Percentiles rank a stretch among this genome's conserved stretches.
phyloP scores from a whole-genome alignment of 2,888 invertebrate genomes.

The Bombylius major region DNA sequence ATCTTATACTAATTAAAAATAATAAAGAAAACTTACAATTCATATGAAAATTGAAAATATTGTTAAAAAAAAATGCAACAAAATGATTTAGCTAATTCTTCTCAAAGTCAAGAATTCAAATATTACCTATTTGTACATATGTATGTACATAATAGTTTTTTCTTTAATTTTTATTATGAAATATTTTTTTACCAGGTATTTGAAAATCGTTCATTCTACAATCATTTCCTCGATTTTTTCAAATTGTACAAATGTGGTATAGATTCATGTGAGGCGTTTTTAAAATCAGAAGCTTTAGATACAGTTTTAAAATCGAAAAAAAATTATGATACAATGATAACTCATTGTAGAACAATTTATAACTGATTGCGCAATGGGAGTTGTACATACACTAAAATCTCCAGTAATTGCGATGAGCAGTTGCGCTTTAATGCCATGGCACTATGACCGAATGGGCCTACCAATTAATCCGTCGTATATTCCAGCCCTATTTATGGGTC shows the following conservation, averaged over 20 bases:
- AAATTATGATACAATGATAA: constrained; percentile 53
- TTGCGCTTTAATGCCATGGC: constrained; percentile 49
- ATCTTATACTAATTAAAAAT: too few species aligned
- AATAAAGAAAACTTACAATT: too few species aligned
- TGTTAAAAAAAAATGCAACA: too few species aligned
- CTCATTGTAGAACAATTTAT: constrained; percentile 64
- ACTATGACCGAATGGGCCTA: constrained; percentile 43
- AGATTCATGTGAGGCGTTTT: constrained; percentile 27
- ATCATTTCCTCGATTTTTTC: constrained; percentile 29
- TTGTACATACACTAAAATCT: constrained; percentile 49
- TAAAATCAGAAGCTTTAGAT: constrained; percentile 30
- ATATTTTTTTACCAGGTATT: constrained; percentile 18
- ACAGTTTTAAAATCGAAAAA: constrained; percentile 32
- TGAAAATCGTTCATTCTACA: constrained; percentile 26
- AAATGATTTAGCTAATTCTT: too few species aligned
- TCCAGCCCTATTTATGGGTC: constrained; percentile 40
- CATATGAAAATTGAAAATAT: too few species aligned
- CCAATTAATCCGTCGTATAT: constrained; percentile 47
- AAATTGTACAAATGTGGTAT: constrained; percentile 30
- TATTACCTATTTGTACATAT: too few species aligned
- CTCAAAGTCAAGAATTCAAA: too few species aligned
- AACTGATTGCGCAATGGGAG: constrained; percentile 53
- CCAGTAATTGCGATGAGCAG: constrained; percentile 47
- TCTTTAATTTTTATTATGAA: too few species aligned
- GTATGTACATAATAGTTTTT: too few species aligned